These are phyloP conservation scores for Gadopsis bispinosus DNA, from an alignment of 2,797 vertebrate species.

Conservation along the genomic window DNA sequence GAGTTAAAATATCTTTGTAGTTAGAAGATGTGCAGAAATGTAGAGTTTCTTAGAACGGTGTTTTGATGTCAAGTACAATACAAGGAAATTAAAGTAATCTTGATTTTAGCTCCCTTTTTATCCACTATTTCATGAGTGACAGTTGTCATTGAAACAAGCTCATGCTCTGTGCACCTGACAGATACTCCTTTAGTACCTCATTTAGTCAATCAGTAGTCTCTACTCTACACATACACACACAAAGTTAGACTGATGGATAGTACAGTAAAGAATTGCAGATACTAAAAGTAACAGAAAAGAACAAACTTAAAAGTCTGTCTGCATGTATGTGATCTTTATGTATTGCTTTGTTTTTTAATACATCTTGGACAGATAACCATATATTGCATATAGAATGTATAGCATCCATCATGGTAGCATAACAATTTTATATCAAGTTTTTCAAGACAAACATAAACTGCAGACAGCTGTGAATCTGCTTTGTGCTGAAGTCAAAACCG, in stretches of 20 bases:
- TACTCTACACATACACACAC: background rate
- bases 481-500: slow-evolving; percentile 43
- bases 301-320: background rate
- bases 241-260: background rate
- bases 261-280: background rate
- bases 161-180: background rate
- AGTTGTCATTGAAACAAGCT: slow-evolving; percentile 8
- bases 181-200: background rate
- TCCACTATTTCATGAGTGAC: background rate
- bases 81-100: background rate
- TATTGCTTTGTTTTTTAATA: background rate
- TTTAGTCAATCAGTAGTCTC: background rate
- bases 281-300: background rate
- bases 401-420: slow-evolving; percentile 1
- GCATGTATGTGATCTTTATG: background rate
- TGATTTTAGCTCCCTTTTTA: background rate
- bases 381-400: background rate
- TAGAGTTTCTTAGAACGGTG: background rate
- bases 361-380: background rate
- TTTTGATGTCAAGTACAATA: background rate
- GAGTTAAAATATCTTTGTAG: background rate
- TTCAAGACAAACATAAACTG: slow-evolving; percentile 33
- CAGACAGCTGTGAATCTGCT: slow-evolving; percentile 39
- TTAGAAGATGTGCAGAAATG: background rate
- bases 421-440: background rate